phyloP scores from a whole-genome alignment of 2,888 invertebrate genomes.

The Formica aserva region DNA sequence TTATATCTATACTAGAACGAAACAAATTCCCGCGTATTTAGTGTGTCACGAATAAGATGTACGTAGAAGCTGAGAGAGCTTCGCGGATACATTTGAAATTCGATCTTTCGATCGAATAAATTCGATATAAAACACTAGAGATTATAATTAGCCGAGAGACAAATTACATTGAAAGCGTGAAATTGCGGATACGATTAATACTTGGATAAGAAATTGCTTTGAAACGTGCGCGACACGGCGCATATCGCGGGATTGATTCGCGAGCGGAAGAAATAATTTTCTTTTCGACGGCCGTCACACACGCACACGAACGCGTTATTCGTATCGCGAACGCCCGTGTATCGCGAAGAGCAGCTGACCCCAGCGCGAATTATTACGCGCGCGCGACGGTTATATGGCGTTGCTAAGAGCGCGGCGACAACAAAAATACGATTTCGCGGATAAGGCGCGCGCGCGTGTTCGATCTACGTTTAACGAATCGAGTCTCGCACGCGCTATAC shows the following conservation, averaged over 20 bases:
- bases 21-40: background rate
- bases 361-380: conserved; percentile 27
- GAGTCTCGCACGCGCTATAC: conserved; percentile 30
- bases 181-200: too few species aligned
- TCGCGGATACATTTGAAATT: conserved; percentile 3
- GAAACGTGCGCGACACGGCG: too few species aligned
- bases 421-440: conserved; percentile 44
- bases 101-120: background rate
- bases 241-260: background rate
- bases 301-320: background rate
- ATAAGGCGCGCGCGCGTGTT: conserved; percentile 29
- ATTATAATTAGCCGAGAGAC: conserved; percentile 14
- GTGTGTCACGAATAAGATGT: background rate
- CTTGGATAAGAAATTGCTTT: too few species aligned
- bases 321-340: conserved; percentile 6
- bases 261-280: background rate
- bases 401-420: conserved; percentile 38
- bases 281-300: background rate
- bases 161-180: background rate
- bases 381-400: conserved; percentile 21
- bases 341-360: conserved; percentile 43
- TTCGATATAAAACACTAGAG: background rate
- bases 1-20: background rate
- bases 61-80: background rate
- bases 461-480: conserved; percentile 41